Evolutionary conservation across 2,888 invertebrate species (phyloP), one percentile per base, ranked within the genome.

Genomic region (Panzeria rudis): DNA sequence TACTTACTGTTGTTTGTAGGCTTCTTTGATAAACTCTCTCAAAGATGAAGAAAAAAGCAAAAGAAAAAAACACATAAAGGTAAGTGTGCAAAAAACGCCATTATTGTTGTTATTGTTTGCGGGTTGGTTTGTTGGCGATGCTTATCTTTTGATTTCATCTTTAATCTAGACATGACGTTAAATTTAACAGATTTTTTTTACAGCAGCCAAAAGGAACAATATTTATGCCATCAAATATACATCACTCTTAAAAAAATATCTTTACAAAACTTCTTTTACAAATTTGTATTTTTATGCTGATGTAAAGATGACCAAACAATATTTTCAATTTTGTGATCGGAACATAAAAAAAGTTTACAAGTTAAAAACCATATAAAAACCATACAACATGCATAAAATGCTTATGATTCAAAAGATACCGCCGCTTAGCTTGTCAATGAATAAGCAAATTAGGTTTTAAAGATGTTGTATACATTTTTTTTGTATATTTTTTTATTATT

Each of bases 91-190:
- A 72, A 75, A 76, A 82, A 64, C 56, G 47, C 44, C 85, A 85
- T 85, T 82, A 85, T 82, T 75, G 59, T 82, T 69, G 52, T 66
- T 81, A 61, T 80, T 80, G 71, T 80, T 71, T 77, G 78, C 59
- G 56, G 44, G 52, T 20, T 62, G 64, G 54, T 29, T 47, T 44
- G 69, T 9, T 69, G 66, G 23, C 41, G 76, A 68, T 75, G 84
- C 52, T 85, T 85, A 85, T 85, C 85, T 85, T 82, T 82, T 79
- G 82, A 85, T 82, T 85, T 85, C 75, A 82, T 85, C 82, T 85
- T 85, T 85, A 79, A 85, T 85, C 78, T 85, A 82, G 85, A 85
- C 85, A 85, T 82, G 82, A 85, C 77, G 81, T 81, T 81, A 69
- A 84, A 84, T 68, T 84, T 81, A 78, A 82, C 77, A 82, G 73